These are phyloP conservation scores for Drosophila rellima DNA, from an alignment of 2,888 invertebrate species.

Conservation along the genomic window DNA sequence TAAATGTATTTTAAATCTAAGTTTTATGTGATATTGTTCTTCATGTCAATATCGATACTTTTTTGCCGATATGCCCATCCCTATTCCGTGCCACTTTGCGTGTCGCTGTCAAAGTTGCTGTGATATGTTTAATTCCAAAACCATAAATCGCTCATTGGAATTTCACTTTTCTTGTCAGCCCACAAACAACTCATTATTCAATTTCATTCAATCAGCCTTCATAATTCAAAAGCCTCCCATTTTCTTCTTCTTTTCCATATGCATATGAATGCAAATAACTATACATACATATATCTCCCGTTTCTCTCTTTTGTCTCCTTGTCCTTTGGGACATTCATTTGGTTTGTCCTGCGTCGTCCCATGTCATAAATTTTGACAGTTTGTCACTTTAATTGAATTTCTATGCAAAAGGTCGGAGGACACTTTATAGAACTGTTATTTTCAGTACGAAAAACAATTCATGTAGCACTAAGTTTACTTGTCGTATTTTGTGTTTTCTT, in stretches of 20 bases:
- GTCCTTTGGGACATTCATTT: constrained; percentile 61
- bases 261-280: constrained; percentile 65
- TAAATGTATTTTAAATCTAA: background rate
- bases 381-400: constrained; percentile 80
- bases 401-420: constrained; percentile 42
- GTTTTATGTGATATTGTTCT: background rate
- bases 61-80: background rate
- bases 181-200: constrained; percentile 69
- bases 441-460: background rate
- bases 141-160: constrained; percentile 70
- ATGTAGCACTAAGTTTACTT: background rate
- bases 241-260: constrained; percentile 20
- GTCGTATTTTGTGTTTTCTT: background rate
- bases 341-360: constrained; percentile 50
- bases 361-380: constrained; percentile 77
- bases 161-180: constrained; percentile 75
- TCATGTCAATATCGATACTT: background rate
- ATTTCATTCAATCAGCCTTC: constrained; percentile 79
- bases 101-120: constrained; percentile 49
- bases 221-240: constrained; percentile 65
- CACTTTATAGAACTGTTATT: constrained; percentile 27
- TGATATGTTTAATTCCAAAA: constrained; percentile 29
- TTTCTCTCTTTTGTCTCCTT: constrained; percentile 23
- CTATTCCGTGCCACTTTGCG: constrained; percentile 17
- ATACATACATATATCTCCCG: constrained; percentile 10